Percentiles rank a stretch among this genome's conserved stretches.
Conservation (phyloP, 2,888 invertebrate species). For the Idaea aversata region DNA sequence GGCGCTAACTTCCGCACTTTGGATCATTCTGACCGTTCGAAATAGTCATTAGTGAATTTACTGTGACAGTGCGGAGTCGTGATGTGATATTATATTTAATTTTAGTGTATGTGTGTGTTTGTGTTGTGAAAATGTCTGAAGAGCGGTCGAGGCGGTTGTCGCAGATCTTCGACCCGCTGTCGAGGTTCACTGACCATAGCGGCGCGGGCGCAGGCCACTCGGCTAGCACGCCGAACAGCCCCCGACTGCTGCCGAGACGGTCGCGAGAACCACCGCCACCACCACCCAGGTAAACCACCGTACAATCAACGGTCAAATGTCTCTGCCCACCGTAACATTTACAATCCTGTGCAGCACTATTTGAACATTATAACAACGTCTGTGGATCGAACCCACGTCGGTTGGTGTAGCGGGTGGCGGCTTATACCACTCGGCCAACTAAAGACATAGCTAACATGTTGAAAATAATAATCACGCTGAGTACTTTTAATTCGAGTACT, state of each 20-base stretch:
- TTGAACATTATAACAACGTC: too few relatives aligned
- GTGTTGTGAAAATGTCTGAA: conserved; percentile 80
- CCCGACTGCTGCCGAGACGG: conserved; percentile 83
- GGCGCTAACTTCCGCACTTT: conserved; percentile 56
- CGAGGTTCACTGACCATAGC: conserved; percentile 85
- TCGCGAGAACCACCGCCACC: conserved; percentile 72
- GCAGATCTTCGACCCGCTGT: conserved; percentile 90
- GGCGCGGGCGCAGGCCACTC: conserved; percentile 76
- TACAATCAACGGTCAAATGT: too few relatives aligned
- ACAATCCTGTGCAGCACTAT: too few relatives aligned
- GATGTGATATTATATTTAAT: conserved; percentile 55
- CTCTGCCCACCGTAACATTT: too few relatives aligned
- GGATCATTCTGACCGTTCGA: conserved; percentile 62
- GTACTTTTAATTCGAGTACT: too few relatives aligned
- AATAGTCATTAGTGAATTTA: conserved; percentile 65
- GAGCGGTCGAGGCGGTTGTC: conserved; percentile 87
- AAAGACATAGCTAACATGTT: too few relatives aligned
- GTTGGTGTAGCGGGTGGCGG: too few relatives aligned
- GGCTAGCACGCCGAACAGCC: conserved; percentile 86
- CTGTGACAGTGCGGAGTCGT: conserved; percentile 62
- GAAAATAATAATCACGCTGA: too few relatives aligned
- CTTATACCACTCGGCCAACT: too few relatives aligned
- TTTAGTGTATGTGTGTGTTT: conserved; percentile 53
- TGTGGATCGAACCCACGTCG: too few relatives aligned
- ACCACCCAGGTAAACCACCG: conserved; percentile 66